Evolutionary conservation across 2,113 vertebrate species (phyloP).

Genomic region (Plotosus lineatus): DNA sequence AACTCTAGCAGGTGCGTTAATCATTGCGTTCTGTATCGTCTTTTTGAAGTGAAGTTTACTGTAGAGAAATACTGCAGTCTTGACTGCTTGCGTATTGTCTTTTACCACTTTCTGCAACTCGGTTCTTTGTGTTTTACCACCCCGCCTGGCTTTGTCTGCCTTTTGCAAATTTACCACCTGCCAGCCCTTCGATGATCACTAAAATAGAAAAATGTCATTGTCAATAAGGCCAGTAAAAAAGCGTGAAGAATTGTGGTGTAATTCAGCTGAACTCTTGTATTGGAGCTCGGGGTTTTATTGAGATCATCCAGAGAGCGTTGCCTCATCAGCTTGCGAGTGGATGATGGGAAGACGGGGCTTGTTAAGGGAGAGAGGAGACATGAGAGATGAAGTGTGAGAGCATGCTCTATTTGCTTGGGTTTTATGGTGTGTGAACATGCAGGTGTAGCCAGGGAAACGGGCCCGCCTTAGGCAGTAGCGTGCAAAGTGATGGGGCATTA

Average conservation of each 20-base stretch:
- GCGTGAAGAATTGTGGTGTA: conserved; percentile 43
- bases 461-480: conserved; percentile 15
- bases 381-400: conserved; percentile 19
- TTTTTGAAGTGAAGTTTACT: neutral
- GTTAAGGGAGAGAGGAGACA: neutral
- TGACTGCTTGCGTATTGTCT: neutral
- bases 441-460: conserved; percentile 34
- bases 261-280: conserved; percentile 41
- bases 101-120: conserved; percentile 5
- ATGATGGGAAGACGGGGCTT: conserved; percentile 23
- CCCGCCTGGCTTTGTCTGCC: neutral
- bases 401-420: conserved; percentile 28
- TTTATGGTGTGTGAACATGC: conserved; percentile 34
- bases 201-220: conserved; percentile 51
- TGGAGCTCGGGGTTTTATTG: conserved; percentile 39
- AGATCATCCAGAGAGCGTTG: conserved; percentile 25
- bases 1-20: neutral
- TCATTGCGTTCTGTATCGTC: neutral
- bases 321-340: neutral
- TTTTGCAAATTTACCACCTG: conserved; percentile 37
- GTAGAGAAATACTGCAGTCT: neutral
- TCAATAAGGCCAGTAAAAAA: conserved; percentile 30
- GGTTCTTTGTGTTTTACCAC: conserved; percentile 28
- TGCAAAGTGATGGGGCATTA: conserved; percentile 18
- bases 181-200: conserved; percentile 43